Percentiles rank a stretch among this genome's conserved stretches.
These are phyloP conservation scores for Mesitornis unicolor DNA, from an alignment of 2,113 vertebrate genomes.

Conservation along the genomic window DNA sequence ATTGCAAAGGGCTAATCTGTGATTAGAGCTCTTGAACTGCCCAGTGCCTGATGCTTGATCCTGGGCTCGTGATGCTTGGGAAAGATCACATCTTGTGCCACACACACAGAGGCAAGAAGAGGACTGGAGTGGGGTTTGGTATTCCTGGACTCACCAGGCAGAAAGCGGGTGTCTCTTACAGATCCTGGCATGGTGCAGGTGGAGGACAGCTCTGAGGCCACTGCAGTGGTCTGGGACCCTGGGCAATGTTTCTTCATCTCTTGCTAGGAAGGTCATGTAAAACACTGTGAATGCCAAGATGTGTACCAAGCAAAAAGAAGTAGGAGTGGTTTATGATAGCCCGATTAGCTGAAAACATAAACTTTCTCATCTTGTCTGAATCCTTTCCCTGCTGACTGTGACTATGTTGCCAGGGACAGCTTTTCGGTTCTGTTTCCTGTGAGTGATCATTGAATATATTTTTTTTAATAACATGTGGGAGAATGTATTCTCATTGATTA, in stretches of 20 bases:
- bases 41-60: accelerated
- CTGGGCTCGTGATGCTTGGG: background rate
- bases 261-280: background rate
- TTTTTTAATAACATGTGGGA: background rate
- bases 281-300: background rate
- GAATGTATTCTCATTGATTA: background rate
- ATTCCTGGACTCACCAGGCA: background rate
- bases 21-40: background rate
- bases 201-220: background rate
- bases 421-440: background rate
- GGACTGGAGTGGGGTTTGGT: accelerated
- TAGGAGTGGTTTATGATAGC: background rate
- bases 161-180: accelerated
- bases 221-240: background rate
- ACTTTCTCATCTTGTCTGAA: background rate
- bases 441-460: background rate
- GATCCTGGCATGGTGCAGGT: background rate
- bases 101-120: background rate
- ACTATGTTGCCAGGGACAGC: background rate
- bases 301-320: background rate
- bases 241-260: background rate
- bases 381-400: background rate
- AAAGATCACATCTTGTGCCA: background rate
- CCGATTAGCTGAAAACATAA: background rate
- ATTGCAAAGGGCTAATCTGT: background rate